A percentile compares a stretch with the other conserved stretches of the same genome.
Evolutionary conservation across 2,113 vertebrate genomes (phyloP).

Genomic region (Nycticebus coucang): DNA sequence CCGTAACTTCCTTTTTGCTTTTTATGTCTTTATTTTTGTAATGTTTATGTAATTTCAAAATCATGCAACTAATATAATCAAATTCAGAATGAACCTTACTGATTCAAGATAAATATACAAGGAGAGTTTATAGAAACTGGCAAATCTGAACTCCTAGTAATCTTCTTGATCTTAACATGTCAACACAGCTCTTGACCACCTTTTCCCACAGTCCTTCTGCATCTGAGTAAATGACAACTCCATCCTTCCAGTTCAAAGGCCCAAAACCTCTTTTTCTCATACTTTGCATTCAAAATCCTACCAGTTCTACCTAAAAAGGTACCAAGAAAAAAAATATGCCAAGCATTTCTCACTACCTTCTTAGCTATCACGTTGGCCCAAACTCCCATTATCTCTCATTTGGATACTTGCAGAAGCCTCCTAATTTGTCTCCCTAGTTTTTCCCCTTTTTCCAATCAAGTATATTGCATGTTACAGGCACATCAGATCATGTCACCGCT

Average conservation of each 20-base stretch:
- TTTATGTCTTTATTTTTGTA: background rate
- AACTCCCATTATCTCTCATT: background rate
- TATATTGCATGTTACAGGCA: background rate
- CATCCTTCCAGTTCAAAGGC: background rate
- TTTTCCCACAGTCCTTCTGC: background rate
- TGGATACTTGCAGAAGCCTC: background rate
- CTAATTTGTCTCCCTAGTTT: background rate
- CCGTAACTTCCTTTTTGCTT: background rate
- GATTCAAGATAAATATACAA: background rate
- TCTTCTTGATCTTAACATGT: background rate
- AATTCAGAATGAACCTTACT: background rate
- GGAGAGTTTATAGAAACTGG: background rate
- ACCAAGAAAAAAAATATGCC: background rate
- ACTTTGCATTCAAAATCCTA: background rate
- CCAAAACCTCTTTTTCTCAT: background rate
- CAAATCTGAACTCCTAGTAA: constrained; percentile 7
- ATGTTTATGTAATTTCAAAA: constrained; percentile 2
- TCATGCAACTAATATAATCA: background rate
- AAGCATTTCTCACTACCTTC: background rate
- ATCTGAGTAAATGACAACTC: background rate
- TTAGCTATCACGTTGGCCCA: background rate
- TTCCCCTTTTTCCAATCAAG: background rate
- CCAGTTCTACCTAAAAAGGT: background rate
- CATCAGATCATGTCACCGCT: background rate
- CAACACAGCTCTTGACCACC: background rate